phyloP scores from a whole-genome alignment of 2,113 vertebrate species.

The Hepsetus odoe region DNA sequence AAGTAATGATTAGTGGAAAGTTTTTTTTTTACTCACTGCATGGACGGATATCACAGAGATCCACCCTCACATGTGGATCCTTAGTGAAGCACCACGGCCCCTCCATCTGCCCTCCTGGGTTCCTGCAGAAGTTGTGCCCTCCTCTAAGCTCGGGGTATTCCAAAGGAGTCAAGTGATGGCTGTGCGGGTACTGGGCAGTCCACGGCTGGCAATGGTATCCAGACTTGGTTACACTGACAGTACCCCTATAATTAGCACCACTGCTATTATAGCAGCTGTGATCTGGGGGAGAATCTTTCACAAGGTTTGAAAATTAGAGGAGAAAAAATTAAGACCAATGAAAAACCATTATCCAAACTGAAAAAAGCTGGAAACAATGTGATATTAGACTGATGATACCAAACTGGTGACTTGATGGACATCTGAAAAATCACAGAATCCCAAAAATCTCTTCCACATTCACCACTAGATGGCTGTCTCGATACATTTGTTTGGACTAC shows the following conservation, averaged over 20 bases:
- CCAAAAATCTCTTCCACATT: background rate
- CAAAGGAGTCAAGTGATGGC: constrained; percentile 79
- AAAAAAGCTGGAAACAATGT: no score
- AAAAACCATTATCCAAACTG: background rate
- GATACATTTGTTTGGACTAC: background rate
- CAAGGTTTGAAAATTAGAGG: constrained; percentile 44
- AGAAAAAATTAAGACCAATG: background rate
- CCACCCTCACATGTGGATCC: constrained; percentile 87
- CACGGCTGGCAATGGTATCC: constrained; percentile 91
- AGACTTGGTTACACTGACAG: constrained; percentile 83
- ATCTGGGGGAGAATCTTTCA: constrained; percentile 75
- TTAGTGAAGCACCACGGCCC: constrained; percentile 97
- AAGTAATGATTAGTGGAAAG: background rate
- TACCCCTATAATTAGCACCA: constrained; percentile 88
- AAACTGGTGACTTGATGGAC: no score
- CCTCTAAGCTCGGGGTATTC: constrained; percentile 89
- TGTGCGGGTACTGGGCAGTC: constrained; percentile 88
- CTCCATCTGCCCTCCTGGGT: constrained; percentile 93
- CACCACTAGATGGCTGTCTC: constrained; percentile 55
- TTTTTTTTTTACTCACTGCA: constrained; percentile 93
- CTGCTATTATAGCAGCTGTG: constrained; percentile 94
- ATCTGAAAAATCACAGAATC: background rate
- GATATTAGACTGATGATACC: background rate
- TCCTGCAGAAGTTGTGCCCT: constrained; percentile 92
- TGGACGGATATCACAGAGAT: constrained; percentile 90